These are phyloP conservation scores for Lampris megalopsis DNA, from an alignment of 2,113 vertebrate species.

Conservation along the genomic window DNA sequence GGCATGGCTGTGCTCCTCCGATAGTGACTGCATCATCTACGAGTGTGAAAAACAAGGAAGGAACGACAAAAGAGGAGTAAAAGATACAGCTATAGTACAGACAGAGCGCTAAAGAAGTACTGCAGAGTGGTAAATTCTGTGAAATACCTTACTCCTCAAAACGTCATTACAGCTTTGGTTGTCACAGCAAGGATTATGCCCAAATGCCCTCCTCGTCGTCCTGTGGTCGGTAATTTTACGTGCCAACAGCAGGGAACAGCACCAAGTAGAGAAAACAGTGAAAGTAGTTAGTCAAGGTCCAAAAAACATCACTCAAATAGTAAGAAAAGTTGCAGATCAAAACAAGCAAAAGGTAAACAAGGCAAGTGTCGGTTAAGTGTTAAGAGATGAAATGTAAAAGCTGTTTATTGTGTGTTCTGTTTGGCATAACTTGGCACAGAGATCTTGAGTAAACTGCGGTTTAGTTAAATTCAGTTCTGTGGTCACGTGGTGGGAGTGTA, in stretches of 20 bases:
- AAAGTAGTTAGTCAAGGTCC: slow-evolving; percentile 18
- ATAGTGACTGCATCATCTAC: slow-evolving; percentile 94
- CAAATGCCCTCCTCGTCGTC: slow-evolving; percentile 99
- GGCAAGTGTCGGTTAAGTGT: slow-evolving; percentile 9
- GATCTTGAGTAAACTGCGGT: too few relatives aligned
- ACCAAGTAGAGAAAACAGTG: slow-evolving; percentile 80
- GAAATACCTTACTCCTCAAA: slow-evolving; percentile 91
- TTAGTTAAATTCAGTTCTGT: too few relatives aligned
- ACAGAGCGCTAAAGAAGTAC: slow-evolving; percentile 8
- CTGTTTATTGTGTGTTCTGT: background rate
- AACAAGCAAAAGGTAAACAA: background rate
- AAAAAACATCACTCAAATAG: slow-evolving; percentile 3
- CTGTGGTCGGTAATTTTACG: slow-evolving; percentile 79
- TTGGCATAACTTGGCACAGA: background rate
- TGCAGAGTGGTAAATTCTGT: background rate
- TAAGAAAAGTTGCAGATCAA: background rate
- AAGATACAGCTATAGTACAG: background rate
- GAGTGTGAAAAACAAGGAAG: slow-evolving; percentile 23
- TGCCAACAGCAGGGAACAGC: slow-evolving; percentile 72
- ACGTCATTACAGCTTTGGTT: slow-evolving; percentile 96
- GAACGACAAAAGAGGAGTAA: background rate
- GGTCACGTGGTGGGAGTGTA: too few relatives aligned
- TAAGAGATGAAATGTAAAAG: background rate
- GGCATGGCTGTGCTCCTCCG: slow-evolving; percentile 93
- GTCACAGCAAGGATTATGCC: slow-evolving; percentile 91